Percentiles rank a stretch among this genome's conserved stretches.
Conservation (phyloP, 2,888 invertebrate genomes). For the Nymphalis polychloros region DNA sequence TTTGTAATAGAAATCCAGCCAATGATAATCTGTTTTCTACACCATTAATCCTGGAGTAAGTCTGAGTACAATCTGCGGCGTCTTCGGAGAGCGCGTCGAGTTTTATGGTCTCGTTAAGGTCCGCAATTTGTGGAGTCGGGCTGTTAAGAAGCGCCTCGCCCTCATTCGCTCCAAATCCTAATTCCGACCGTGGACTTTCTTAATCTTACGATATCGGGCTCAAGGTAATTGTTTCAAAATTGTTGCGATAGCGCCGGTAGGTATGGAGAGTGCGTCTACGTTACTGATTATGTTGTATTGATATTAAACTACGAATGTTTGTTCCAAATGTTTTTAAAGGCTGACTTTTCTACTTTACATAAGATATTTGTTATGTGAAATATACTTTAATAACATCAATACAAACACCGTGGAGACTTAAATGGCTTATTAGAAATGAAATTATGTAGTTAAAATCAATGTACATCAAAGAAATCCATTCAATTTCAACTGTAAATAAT, state of each 20-base stretch:
- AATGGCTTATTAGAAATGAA: too few relatives aligned
- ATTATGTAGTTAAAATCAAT: too few relatives aligned
- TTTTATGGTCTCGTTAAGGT: conserved; percentile 81
- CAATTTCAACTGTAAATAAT: too few relatives aligned
- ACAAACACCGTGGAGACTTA: too few relatives aligned
- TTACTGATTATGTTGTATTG: conserved; percentile 19
- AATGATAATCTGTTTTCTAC: conserved; percentile 83
- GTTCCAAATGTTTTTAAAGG: background rate
- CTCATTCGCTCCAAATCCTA: conserved; percentile 75
- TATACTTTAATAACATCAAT: too few relatives aligned
- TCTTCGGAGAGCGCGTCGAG: conserved; percentile 75
- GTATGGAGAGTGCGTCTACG: conserved; percentile 7
- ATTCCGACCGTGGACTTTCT: conserved; percentile 79
- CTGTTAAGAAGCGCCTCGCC: conserved; percentile 69
- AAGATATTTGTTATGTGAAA: too few relatives aligned
- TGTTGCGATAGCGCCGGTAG: conserved; percentile 52
- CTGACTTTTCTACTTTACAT: background rate
- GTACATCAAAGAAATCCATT: too few relatives aligned
- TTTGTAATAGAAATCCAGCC: conserved; percentile 79
- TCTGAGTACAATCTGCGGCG: conserved; percentile 80
- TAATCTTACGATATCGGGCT: conserved; percentile 80
- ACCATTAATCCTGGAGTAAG: conserved; percentile 83
- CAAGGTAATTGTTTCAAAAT: conserved; percentile 81
- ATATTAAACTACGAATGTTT: background rate
- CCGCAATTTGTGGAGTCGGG: conserved; percentile 81